Conservation (phyloP, 2,888 invertebrate species). For the Diarsia brunnea region DNA sequence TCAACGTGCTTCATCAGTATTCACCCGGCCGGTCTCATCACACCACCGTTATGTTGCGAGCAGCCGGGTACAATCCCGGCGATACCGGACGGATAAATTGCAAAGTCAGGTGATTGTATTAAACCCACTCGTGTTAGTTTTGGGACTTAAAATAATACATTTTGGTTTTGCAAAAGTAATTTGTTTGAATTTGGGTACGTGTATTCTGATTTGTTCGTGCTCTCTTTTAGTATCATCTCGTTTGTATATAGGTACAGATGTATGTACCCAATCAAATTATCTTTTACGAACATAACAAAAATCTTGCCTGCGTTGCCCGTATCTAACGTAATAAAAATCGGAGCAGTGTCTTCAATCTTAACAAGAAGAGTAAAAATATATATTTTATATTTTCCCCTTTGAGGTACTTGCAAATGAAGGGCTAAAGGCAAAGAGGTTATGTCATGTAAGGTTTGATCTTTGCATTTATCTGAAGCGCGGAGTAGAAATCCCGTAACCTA, state of each 20-base stretch:
- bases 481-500: slow-evolving; percentile 29
- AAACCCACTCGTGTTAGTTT: slow-evolving; percentile 63
- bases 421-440: slow-evolving; percentile 40
- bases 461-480: slow-evolving; percentile 27
- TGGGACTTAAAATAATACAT: slow-evolving; percentile 35
- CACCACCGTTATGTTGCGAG: slow-evolving; percentile 71
- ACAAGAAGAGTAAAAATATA: slow-evolving; percentile 43
- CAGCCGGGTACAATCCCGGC: slow-evolving; percentile 57
- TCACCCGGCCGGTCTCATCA: slow-evolving; percentile 79
- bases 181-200: background rate
- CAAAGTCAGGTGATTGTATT: slow-evolving; percentile 68
- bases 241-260: slow-evolving; percentile 7
- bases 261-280: slow-evolving; percentile 37
- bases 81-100: slow-evolving; percentile 68
- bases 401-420: slow-evolving; percentile 52
- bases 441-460: slow-evolving; percentile 39
- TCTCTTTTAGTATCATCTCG: slow-evolving; percentile 7
- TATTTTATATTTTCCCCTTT: slow-evolving; percentile 47
- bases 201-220: background rate
- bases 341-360: slow-evolving; percentile 48
- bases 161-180: slow-evolving; percentile 21
- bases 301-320: slow-evolving; percentile 25
- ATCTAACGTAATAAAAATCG: slow-evolving; percentile 54
- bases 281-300: slow-evolving; percentile 42
- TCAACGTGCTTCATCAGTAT: slow-evolving; percentile 80